Conservation (phyloP, 2,797 vertebrate genomes). For the Balearica regulorum region DNA sequence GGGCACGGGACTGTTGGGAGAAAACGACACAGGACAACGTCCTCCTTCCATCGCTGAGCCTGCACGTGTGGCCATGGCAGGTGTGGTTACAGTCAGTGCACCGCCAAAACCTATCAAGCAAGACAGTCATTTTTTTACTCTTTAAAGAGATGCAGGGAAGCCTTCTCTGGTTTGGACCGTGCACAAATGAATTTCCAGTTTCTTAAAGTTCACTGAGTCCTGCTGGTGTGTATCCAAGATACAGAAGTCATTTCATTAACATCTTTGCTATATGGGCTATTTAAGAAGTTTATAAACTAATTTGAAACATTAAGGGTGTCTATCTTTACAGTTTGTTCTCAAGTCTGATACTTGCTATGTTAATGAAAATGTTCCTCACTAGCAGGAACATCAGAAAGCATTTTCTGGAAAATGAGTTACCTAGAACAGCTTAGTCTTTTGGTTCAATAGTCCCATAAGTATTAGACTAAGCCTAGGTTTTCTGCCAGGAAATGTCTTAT, state of each 20-base stretch:
- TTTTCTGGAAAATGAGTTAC: background rate
- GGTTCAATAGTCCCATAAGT: background rate
- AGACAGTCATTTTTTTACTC: background rate
- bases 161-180: background rate
- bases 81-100: background rate
- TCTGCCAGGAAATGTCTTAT: background rate
- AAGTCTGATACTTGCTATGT: background rate
- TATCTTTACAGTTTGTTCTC: background rate
- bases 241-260: background rate
- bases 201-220: background rate
- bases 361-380: background rate
- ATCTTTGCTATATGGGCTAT: background rate
- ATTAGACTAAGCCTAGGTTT: background rate
- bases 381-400: background rate
- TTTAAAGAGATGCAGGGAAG: background rate
- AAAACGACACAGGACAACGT: accelerated
- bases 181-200: background rate
- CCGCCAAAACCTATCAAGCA: background rate
- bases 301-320: background rate
- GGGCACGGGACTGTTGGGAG: background rate
- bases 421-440: background rate
- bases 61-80: accelerated
- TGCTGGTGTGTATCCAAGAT: background rate
- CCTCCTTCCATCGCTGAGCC: background rate
- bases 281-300: background rate